Base-by-base conservation (phyloP, 2,888 invertebrate genomes). In the Ophion obscuratus region DNA sequence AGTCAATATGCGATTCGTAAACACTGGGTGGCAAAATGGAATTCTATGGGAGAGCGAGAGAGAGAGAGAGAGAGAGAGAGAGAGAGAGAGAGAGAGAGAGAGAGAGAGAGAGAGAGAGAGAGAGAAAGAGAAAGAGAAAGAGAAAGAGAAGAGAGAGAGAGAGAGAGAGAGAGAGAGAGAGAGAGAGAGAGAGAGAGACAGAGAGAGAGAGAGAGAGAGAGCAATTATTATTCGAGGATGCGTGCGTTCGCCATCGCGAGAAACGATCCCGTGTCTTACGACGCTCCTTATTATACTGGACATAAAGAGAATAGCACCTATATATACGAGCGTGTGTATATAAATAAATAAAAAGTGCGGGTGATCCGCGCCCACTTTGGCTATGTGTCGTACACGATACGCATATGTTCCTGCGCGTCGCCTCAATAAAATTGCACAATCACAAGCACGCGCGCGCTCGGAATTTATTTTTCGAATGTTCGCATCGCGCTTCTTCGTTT, bases 181-280 rank as follows among this genome's bases (percentile, higher is more conserved):
- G 59, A 62, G 59, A 53, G 62, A 36, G 62, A 64, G 59, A 62
- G 59, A 36, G 62, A 53, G 62, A 53, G 57, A 47, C 36, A 81
- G 75, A 47, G 62, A 66, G 20, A 57, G 36, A 36, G 64, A 20
- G 71, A 62, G 44, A 67, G 27, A 66, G 36, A 20, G n/a, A 6
- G 40, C 57, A 82, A 84, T 87, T 88, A 73, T 86, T 87, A 86
- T 87, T 85, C 87, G 82, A 73, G 81, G 84, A 87, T 87, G 84
- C 76, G 80, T 17, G 53, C 14, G n/a, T 44, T 68, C 70, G 64
- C 78, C 66, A 44, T 66, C 78, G 70, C 81, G 24, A 62, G 40
- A 47, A 68, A 82, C 73, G 61, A 53, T 53, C 61, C 17, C 70
- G 17, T 11, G 20, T 36, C 44, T 81, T 82, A 68, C 81, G 83